Evolutionary conservation across 2,113 vertebrate species (phyloP).

Genomic region (Aegypius monachus): DNA sequence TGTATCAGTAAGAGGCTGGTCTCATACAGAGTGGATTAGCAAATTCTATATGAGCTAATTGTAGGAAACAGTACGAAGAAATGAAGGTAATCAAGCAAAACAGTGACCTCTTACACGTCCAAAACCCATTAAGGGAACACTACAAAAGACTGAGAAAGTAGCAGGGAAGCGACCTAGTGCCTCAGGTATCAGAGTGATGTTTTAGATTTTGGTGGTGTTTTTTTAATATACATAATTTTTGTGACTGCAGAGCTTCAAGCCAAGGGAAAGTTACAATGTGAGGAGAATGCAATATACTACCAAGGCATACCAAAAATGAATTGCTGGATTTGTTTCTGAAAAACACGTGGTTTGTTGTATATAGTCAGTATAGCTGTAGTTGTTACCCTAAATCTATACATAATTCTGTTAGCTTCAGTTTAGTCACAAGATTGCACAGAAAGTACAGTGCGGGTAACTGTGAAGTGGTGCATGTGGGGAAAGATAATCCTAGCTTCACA

Average conservation of each 20-base stretch:
- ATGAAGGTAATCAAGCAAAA: background rate
- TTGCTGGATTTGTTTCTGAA: background rate
- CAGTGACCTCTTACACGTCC: background rate
- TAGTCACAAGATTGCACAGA: background rate
- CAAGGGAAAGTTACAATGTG: background rate
- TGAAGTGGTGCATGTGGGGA: background rate
- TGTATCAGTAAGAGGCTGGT: background rate
- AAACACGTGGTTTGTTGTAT: background rate
- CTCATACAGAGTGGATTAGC: background rate
- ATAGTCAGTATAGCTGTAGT: background rate
- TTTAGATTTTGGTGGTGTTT: background rate
- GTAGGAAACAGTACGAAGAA: background rate
- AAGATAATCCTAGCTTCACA: background rate
- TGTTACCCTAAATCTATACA: background rate
- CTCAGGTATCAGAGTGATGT: background rate
- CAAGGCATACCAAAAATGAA: background rate
- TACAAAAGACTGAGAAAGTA: background rate
- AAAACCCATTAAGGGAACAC: background rate
- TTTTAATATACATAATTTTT: too few relatives aligned
- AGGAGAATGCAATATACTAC: background rate
- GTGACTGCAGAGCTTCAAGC: background rate
- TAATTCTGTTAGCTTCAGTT: background rate
- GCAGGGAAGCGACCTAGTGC: background rate
- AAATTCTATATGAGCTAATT: background rate
- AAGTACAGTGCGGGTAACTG: background rate